phyloP scores from a whole-genome alignment of 2,797 vertebrate species.

The Echiichthys vipera region DNA sequence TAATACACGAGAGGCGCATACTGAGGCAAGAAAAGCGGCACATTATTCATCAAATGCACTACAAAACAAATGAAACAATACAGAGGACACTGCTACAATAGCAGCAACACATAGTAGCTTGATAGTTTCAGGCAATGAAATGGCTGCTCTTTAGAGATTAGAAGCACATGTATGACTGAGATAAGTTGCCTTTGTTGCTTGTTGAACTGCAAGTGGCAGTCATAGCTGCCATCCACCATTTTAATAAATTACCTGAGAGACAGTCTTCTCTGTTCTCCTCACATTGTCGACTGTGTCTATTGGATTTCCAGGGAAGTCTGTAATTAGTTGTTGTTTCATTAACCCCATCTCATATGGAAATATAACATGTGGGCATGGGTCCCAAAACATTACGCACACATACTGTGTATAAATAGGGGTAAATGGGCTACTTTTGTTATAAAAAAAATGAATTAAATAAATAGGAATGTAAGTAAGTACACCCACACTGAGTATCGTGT shows the following conservation, averaged over 20 bases:
- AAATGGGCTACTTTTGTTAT: slow-evolving; percentile 15
- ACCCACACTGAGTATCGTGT: slow-evolving; percentile 21
- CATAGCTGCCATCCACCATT: slow-evolving; percentile 87
- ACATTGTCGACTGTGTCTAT: slow-evolving; percentile 54
- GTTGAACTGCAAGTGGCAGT: slow-evolving; percentile 85
- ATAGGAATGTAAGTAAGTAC: slow-evolving; percentile 2
- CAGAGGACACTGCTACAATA: slow-evolving; percentile 28
- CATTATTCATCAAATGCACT: slow-evolving; percentile 49
- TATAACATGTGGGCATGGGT: slow-evolving; percentile 23
- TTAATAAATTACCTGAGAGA: slow-evolving; percentile 88
- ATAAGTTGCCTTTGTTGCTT: slow-evolving; percentile 67
- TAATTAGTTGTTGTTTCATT: slow-evolving; percentile 73
- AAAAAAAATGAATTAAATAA: slow-evolving; percentile 25
- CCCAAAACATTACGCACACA: slow-evolving; percentile 24
- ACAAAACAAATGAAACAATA: slow-evolving; percentile 46
- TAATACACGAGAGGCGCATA: not conserved
- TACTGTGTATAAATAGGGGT: not conserved
- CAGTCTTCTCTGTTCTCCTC: slow-evolving; percentile 50
- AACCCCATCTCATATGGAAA: slow-evolving; percentile 65
- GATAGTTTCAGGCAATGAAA: slow-evolving; percentile 35
- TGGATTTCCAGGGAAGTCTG: slow-evolving; percentile 41
- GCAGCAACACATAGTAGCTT: slow-evolving; percentile 20
- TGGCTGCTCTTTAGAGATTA: slow-evolving; percentile 64
- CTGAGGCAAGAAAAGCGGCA: slow-evolving; percentile 13
- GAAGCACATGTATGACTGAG: slow-evolving; percentile 55